These are phyloP conservation scores for Noctua comes DNA, from an alignment of 2,888 invertebrate genomes.

Conservation along the genomic window DNA sequence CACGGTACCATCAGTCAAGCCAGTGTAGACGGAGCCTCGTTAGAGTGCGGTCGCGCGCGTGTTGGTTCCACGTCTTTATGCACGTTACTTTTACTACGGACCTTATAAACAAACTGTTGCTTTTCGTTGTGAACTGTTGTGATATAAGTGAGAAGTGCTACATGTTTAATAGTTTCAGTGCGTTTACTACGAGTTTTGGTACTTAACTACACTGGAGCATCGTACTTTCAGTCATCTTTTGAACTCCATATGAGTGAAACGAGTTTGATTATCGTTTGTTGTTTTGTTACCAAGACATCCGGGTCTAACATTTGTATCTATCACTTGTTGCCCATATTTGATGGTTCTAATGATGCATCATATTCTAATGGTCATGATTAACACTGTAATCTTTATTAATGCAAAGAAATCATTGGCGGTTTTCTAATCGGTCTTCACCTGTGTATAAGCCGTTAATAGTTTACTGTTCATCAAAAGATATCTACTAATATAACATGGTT, in stretches of 20 bases:
- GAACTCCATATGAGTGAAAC: constrained; percentile 83
- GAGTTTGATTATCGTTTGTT: constrained; percentile 87
- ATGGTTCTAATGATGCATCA: constrained; percentile 65
- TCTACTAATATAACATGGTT: constrained; percentile 1
- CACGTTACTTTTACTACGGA: constrained; percentile 75
- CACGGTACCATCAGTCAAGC: constrained; percentile 74
- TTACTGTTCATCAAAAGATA: background rate
- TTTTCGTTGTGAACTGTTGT: constrained; percentile 77
- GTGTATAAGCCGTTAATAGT: constrained; percentile 2
- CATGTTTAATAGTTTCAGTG: constrained; percentile 74
- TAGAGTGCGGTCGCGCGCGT: constrained; percentile 80
- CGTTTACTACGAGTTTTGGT: constrained; percentile 76
- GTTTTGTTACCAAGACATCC: constrained; percentile 88
- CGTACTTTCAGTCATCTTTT: constrained; percentile 77
- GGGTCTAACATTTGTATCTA: constrained; percentile 79
- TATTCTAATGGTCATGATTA: constrained; percentile 53
- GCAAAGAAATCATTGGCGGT: constrained; percentile 74
- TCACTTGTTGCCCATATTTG: constrained; percentile 71
- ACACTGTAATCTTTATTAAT: constrained; percentile 54
- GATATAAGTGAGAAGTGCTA: constrained; percentile 76
- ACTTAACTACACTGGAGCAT: constrained; percentile 74
- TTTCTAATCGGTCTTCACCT: constrained; percentile 40
- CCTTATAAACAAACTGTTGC: constrained; percentile 78
- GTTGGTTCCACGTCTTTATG: constrained; percentile 68
- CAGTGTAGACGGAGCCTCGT: constrained; percentile 82